Percentiles rank a stretch among this genome's conserved stretches.
phyloP scores from a whole-genome alignment of 1,140 invertebrate species.

The Drosophila navojoa region DNA sequence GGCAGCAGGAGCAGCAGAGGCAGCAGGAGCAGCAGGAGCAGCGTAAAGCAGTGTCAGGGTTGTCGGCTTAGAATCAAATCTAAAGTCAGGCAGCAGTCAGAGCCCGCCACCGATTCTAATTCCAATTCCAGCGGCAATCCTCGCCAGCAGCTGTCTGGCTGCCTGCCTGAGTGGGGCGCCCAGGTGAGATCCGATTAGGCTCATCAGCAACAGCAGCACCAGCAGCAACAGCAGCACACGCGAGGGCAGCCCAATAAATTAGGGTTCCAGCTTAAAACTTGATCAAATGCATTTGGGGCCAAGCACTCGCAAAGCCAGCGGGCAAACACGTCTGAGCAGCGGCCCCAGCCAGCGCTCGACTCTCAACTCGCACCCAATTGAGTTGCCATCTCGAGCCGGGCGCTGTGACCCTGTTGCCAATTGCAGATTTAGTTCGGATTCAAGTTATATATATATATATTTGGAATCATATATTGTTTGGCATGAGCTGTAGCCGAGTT shows the following conservation, averaged over 20 bases:
- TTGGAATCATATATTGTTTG: not conserved
- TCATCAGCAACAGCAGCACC: conserved; percentile 55
- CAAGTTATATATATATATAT: not conserved
- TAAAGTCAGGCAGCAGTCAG: conserved; percentile 43
- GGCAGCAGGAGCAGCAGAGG: conserved; percentile 19
- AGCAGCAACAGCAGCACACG: conserved; percentile 12
- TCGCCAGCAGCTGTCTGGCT: conserved; percentile 71
- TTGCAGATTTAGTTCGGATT: conserved; percentile 10
- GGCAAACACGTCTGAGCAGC: conserved; percentile 2
- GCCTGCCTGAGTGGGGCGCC: conserved; percentile 40
- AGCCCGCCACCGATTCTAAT: not conserved
- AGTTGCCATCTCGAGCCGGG: no score
- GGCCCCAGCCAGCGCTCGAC: no score
- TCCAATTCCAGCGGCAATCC: conserved; percentile 30
- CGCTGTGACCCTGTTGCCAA: conserved; percentile 6
- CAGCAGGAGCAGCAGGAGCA: not conserved
- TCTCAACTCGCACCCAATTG: no score
- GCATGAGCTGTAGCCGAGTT: not conserved
- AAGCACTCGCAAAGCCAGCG: not conserved
- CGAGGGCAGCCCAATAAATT: conserved; percentile 68
- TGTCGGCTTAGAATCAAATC: conserved; percentile 77
- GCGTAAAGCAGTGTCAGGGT: conserved; percentile 16
- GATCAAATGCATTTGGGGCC: conserved; percentile 21
- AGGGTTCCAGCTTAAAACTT: conserved; percentile 62
- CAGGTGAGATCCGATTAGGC: conserved; percentile 73